Conservation (phyloP, 2,113 vertebrate species). For the Halichoerus grypus region DNA sequence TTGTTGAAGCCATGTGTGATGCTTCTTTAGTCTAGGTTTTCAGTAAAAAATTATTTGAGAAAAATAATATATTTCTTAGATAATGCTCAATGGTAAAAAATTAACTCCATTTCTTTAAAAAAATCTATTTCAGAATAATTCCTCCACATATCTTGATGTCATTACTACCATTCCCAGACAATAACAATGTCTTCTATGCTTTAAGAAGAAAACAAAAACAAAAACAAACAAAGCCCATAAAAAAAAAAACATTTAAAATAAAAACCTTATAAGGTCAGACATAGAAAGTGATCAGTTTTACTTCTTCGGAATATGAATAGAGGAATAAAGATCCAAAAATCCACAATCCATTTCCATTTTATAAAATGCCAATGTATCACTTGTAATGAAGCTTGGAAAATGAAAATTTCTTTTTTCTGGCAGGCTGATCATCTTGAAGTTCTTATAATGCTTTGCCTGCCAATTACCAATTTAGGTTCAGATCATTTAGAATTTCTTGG, state of each 20-base stretch:
- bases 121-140: conserved; percentile 26
- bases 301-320: neutral
- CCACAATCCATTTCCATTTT: conserved; percentile 26
- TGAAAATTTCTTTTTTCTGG: conserved; percentile 49
- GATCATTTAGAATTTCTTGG: conserved; percentile 53
- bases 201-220: neutral
- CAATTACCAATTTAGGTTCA: conserved; percentile 48
- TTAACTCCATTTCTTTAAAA: neutral
- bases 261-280: neutral
- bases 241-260: neutral
- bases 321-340: conserved; percentile 27
- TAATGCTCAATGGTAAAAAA: neutral
- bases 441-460: conserved; percentile 15
- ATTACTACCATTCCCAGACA: neutral
- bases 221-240: neutral
- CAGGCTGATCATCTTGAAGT: conserved; percentile 35
- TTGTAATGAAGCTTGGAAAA: conserved; percentile 33
- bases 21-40: neutral
- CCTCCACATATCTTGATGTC: neutral
- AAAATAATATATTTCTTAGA: neutral
- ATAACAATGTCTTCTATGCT: neutral
- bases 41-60: neutral
- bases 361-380: conserved; percentile 42
- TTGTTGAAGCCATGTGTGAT: neutral
- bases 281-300: neutral